Base-by-base conservation (phyloP, 2,797 vertebrate species). In the Lates japonicus region DNA sequence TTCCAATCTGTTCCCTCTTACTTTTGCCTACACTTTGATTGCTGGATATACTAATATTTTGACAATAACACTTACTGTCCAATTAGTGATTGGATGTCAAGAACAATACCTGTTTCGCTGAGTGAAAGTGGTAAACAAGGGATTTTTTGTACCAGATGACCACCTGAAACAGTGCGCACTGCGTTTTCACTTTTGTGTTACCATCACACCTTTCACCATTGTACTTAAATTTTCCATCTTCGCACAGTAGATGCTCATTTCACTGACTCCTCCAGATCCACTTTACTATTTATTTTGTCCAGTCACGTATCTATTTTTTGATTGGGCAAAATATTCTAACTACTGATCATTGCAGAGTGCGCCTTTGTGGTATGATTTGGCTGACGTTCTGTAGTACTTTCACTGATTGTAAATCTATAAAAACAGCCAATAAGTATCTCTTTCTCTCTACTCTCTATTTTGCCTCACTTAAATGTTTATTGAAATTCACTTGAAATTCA, bases 381-480 rank as follows among this genome's bases (percentile, higher is more conserved):
- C 60, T 63, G 55, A 78, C 52, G 62, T 63, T 71, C 61, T 82
- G 58, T 84, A 74, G 70, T 76, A 57, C 64, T 59, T 76, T 80
- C 54, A 84, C 80, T 88, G 84, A 90, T 87, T 93, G 85, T 93
- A 89, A 77, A 90, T 92, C 87, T 87, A 88, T 87, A 81, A 80
- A 85, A 80, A 81, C 20, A 84, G 66, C 57, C 57, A 87, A 82
- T 78, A 65, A 63, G 16, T 31, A 70, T 83, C 29, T 87, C 44
- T 66, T 16, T 74, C 59, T 25, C 54, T 78, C 42, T 55, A 51
- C 33, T 51, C 41, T 73, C 19, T 55, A 12, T 62, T 61, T 49
- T 74, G 19, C 55, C 39, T 86, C 52, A 55, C 61, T 70, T 74
- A 37, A 65, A 52, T 74, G 78, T 78, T 78, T 39, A 61, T 84